These are phyloP conservation scores for Heliconius sara DNA, from an alignment of 2,888 invertebrate species.

Conservation along the genomic window DNA sequence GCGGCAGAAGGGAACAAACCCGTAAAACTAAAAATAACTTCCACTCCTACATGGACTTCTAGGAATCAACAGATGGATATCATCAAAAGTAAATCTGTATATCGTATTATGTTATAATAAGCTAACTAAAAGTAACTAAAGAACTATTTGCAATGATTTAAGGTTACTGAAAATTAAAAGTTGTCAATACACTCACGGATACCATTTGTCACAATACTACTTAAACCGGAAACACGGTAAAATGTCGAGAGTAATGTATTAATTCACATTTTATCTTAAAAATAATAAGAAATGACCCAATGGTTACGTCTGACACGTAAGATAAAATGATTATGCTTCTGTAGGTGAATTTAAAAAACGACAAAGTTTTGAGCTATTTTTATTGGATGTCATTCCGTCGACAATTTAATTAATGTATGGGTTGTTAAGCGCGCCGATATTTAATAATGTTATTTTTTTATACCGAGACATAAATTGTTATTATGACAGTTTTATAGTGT, in stretches of 20 bases:
- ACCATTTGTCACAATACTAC: constrained; percentile 77
- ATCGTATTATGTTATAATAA: constrained; percentile 8
- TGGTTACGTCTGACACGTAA: neutral
- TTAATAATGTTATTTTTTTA: constrained; percentile 61
- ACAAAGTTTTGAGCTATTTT: constrained; percentile 44
- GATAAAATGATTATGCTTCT: constrained; percentile 29
- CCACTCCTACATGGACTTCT: constrained; percentile 57
- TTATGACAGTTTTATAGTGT: constrained; percentile 57
- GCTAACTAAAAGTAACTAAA: neutral
- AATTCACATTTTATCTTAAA: constrained; percentile 21
- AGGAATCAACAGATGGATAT: constrained; percentile 45
- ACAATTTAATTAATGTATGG: constrained; percentile 61
- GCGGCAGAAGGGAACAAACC: constrained; percentile 70
- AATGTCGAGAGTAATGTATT: no score
- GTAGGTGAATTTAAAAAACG: constrained; percentile 32
- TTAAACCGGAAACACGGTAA: constrained; percentile 10
- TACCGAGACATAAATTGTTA: constrained; percentile 73
- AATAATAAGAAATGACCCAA: neutral
- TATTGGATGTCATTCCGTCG: constrained; percentile 38
- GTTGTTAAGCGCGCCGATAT: constrained; percentile 62
- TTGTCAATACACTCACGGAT: constrained; percentile 46
- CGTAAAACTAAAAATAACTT: constrained; percentile 80
- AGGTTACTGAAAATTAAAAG: constrained; percentile 36
- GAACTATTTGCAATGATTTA: constrained; percentile 2
- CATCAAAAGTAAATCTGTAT: constrained; percentile 31